Percentiles rank a stretch among this genome's conserved stretches.
Conservation (phyloP, 37 sponge, comb jelly and placozoan genomes). For the Spongia lamella region DNA sequence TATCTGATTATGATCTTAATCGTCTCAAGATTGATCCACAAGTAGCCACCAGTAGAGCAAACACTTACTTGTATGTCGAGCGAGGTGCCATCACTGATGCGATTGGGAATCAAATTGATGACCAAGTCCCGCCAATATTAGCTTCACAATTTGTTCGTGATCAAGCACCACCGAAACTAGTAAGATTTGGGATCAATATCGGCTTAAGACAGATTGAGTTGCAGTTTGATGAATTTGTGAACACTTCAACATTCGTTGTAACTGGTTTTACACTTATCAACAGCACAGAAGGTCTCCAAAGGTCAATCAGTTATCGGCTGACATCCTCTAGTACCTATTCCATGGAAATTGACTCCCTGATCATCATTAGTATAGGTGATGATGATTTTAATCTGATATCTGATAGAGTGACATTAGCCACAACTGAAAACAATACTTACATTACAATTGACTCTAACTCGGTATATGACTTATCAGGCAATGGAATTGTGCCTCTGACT, state of each 20-base stretch:
- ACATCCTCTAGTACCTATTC: constrained; percentile 39
- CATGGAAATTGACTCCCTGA: constrained; percentile 21
- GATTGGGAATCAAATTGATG: constrained; percentile 68
- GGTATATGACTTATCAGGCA: constrained; percentile 60
- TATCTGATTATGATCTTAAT: constrained; percentile 59
- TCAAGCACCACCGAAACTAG: constrained; percentile 51
- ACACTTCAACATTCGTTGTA: constrained; percentile 28
- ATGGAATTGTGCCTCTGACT: constrained; percentile 60
- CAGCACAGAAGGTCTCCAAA: constrained; percentile 15
- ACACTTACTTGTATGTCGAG: constrained; percentile 43
- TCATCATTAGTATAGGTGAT: constrained; percentile 54
- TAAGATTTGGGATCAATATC: constrained; percentile 66
- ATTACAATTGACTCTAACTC: constrained; percentile 47
- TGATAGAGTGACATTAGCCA: constrained; percentile 44
- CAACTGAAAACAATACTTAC: constrained; percentile 60
- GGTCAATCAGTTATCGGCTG: constrained; percentile 39
- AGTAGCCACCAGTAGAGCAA: constrained; percentile 31
- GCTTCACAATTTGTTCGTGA: constrained; percentile 56
- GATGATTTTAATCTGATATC: constrained; percentile 58
- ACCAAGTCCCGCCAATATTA: constrained; percentile 12
- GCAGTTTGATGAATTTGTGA: constrained; percentile 75
- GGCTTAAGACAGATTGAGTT: constrained; percentile 53
- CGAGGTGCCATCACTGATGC: constrained; percentile 71
- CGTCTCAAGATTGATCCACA: constrained; percentile 46
- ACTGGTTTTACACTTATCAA: constrained; percentile 59